Evolutionary conservation across 1,140 invertebrate species (phyloP).

Genomic region (Hyles vespertilio): DNA sequence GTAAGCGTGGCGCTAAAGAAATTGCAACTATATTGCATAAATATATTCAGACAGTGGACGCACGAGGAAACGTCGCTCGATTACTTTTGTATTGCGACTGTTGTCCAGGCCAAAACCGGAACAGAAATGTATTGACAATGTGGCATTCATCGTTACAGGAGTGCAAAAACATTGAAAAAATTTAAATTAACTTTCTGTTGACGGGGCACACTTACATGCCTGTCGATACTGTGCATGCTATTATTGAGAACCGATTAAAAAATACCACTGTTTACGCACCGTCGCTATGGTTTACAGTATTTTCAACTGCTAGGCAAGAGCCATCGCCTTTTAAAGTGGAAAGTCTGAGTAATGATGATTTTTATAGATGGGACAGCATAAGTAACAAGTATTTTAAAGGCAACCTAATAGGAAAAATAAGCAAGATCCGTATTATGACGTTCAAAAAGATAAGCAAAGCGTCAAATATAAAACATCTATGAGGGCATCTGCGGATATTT

Average conservation of each 20-base stretch:
- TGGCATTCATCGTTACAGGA: neutral
- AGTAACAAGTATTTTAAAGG: constrained; percentile 16
- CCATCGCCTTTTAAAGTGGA: constrained; percentile 13
- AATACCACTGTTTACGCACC: constrained; percentile 31
- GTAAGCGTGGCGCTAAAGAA: constrained; percentile 17
- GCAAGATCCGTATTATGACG: constrained; percentile 18
- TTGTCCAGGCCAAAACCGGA: constrained; percentile 24
- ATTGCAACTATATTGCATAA: constrained; percentile 15
- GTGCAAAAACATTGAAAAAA: neutral
- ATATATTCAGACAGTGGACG: constrained; percentile 20
- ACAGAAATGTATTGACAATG: constrained; percentile 18
- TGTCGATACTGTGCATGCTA: constrained; percentile 18
- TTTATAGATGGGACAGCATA: constrained; percentile 14
- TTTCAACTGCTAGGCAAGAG: constrained; percentile 13
- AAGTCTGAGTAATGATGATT: constrained; percentile 12
- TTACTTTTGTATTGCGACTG: constrained; percentile 24
- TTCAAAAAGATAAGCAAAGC: constrained; percentile 14
- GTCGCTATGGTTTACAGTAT: constrained; percentile 32
- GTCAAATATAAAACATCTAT: constrained; percentile 16
- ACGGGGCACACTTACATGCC: constrained; percentile 30
- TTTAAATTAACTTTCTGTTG: neutral
- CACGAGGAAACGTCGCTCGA: constrained; percentile 4
- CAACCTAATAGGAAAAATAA: constrained; percentile 15
- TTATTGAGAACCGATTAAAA: constrained; percentile 16
- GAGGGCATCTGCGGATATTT: constrained; percentile 5